Evolutionary conservation across 2,797 vertebrate species (phyloP).

Genomic region (Coregonus ussuriensis): DNA sequence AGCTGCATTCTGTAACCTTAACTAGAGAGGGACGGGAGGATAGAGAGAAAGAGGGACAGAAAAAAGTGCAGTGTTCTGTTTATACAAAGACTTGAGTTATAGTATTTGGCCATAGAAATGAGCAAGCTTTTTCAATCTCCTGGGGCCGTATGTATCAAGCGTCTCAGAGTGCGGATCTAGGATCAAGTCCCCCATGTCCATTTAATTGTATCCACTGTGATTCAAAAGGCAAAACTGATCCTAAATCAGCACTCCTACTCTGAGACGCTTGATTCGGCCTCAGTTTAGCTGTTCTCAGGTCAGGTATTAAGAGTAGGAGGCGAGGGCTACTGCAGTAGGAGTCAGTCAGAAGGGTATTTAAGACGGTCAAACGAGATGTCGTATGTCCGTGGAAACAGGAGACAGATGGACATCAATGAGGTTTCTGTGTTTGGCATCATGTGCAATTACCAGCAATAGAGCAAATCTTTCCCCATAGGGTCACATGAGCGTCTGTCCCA

Average conservation of each 20-base stretch:
- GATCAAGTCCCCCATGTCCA: neutral
- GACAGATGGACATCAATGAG: conserved; percentile 46
- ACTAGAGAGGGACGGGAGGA: neutral
- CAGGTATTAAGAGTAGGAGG: no score
- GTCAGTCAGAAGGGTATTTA: neutral
- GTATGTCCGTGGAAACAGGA: conserved; percentile 32
- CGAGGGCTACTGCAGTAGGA: neutral
- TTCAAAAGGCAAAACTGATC: neutral
- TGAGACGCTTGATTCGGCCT: no score
- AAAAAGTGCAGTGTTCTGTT: neutral
- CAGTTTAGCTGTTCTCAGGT: no score
- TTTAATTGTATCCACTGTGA: neutral
- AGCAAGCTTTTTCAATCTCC: neutral
- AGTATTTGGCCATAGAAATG: neutral
- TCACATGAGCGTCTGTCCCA: neutral
- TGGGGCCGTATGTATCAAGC: no score
- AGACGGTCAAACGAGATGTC: neutral
- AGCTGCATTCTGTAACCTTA: neutral
- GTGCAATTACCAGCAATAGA: conserved; percentile 38
- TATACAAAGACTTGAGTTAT: neutral
- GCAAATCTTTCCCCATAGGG: conserved; percentile 32
- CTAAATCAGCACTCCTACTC: neutral
- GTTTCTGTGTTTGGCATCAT: conserved; percentile 32
- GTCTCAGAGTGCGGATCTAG: neutral
- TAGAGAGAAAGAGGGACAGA: neutral